phyloP scores from a whole-genome alignment of 1,140 invertebrate genomes.

The Solenopsis invicta region DNA sequence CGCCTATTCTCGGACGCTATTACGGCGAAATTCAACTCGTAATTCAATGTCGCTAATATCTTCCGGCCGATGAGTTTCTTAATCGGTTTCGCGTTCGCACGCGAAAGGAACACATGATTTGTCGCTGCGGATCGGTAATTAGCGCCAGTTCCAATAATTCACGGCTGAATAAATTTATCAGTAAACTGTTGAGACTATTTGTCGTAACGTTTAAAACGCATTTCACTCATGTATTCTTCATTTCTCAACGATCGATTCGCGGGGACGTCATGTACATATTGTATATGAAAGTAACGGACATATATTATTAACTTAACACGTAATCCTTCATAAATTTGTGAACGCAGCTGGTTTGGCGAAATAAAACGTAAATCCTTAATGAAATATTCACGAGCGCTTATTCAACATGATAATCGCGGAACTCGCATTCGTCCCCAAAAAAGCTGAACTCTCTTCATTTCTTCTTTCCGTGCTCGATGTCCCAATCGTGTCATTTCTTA shows the following conservation, averaged over 20 bases:
- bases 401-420: not conserved
- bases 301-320: not conserved
- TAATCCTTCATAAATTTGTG: not conserved
- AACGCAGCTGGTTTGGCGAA: not conserved
- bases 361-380: not conserved
- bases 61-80: conserved; percentile 30
- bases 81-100: conserved; percentile 13
- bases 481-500: conserved; percentile 3
- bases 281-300: not conserved
- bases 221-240: not conserved
- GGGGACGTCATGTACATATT: not conserved
- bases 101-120: conserved; percentile 31
- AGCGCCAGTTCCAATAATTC: conserved; percentile 21
- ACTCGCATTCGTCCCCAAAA: not conserved
- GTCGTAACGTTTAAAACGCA: not conserved
- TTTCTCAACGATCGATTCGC: not conserved
- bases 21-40: conserved; percentile 40
- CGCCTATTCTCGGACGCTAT: conserved; percentile 27
- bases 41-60: conserved; percentile 43
- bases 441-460: not conserved
- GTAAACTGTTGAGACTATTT: conserved; percentile 24
- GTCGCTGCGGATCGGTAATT: conserved; percentile 31
- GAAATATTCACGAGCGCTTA: not conserved
- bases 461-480: not conserved
- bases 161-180: conserved; percentile 26